phyloP scores from a whole-genome alignment of 2,888 invertebrate genomes.

The Ectemnius lituratus region DNA sequence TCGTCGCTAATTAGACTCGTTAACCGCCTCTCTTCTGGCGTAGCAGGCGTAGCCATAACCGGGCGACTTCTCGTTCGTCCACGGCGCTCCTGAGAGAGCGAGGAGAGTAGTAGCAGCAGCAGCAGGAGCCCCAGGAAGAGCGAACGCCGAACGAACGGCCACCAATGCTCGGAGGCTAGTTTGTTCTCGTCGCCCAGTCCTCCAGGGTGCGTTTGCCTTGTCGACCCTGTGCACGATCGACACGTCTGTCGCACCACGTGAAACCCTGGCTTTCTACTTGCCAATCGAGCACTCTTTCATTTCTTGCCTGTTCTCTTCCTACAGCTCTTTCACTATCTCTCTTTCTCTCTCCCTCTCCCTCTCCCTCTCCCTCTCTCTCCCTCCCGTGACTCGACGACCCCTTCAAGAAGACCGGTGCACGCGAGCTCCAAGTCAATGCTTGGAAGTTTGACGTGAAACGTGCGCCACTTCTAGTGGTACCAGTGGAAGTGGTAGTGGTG shows the following conservation, averaged over 20 bases:
- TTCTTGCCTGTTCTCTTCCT: too few species aligned
- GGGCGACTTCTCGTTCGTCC: slow-evolving; percentile 70
- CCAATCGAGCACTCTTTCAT: too few species aligned
- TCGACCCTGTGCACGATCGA: slow-evolving; percentile 62
- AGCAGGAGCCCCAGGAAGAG: slow-evolving; percentile 24
- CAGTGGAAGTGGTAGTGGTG: slow-evolving; percentile 18
- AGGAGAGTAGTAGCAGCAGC: slow-evolving; percentile 28
- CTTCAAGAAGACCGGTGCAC: slow-evolving; percentile 41
- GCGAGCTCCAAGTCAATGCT: slow-evolving; percentile 49
- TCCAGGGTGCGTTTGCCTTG: slow-evolving; percentile 74
- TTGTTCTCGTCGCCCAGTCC: slow-evolving; percentile 74
- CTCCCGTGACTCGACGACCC: slow-evolving; percentile 46
- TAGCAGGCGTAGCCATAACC: slow-evolving; percentile 74
- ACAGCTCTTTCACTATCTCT: slow-evolving; percentile 33
- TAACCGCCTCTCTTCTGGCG: slow-evolving; percentile 73
- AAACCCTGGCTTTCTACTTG: slow-evolving; percentile 54
- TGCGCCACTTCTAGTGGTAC: too few species aligned
- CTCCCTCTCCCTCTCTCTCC: slow-evolving; percentile 25
- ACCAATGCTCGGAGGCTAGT: slow-evolving; percentile 73
- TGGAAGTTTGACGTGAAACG: slow-evolving; percentile 29
- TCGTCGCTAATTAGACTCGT: slow-evolving; percentile 79
- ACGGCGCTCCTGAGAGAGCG: slow-evolving; percentile 47
- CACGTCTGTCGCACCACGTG: slow-evolving; percentile 61
- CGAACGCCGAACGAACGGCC: slow-evolving; percentile 56
- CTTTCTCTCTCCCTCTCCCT: slow-evolving; percentile 20